A percentile compares a stretch with the other conserved stretches of the same genome.
Evolutionary conservation across 2,113 vertebrate genomes (phyloP).

Genomic region (Amphiprion ocellaris): DNA sequence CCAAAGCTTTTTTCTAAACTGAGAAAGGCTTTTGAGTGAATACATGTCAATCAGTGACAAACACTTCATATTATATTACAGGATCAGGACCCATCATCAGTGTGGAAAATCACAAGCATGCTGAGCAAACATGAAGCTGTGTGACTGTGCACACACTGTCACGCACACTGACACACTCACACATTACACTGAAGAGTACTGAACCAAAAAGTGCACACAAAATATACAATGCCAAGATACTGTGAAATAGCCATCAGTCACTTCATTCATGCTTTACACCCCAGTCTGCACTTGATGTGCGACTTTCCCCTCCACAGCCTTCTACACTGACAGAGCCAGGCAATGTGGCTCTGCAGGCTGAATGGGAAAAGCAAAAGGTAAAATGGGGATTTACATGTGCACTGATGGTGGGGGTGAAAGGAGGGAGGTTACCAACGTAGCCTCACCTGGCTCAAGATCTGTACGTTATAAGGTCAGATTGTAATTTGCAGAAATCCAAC

Average conservation of each 20-base stretch:
- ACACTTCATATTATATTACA: constrained; percentile 63
- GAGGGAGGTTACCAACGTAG: constrained; percentile 5
- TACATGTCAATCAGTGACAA: constrained; percentile 36
- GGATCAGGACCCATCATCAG: constrained; percentile 13
- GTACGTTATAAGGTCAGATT: constrained; percentile 33
- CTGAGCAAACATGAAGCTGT: constrained; percentile 22
- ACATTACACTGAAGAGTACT: constrained; percentile 41
- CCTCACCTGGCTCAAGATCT: constrained; percentile 57
- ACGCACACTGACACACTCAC: neutral
- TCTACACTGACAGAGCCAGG: neutral
- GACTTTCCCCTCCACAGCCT: constrained; percentile 13
- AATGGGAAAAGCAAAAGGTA: constrained; percentile 35
- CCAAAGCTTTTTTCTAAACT: neutral
- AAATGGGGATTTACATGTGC: constrained; percentile 14
- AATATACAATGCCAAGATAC: constrained; percentile 63
- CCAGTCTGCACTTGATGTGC: constrained; percentile 24
- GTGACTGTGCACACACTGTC: constrained; percentile 1
- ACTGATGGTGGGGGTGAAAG: neutral
- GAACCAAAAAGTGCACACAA: constrained; percentile 55
- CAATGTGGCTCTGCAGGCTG: constrained; percentile 2
- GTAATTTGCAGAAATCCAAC: neutral
- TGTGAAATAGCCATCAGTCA: constrained; percentile 54
- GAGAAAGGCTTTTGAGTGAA: constrained; percentile 15
- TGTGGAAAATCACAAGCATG: constrained; percentile 16
- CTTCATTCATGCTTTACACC: constrained; percentile 54